Evolutionary conservation across 2,113 vertebrate genomes (phyloP), one percentile per base, ranked within the genome.

Genomic region (Cryptomyrus ogoouensis): DNA sequence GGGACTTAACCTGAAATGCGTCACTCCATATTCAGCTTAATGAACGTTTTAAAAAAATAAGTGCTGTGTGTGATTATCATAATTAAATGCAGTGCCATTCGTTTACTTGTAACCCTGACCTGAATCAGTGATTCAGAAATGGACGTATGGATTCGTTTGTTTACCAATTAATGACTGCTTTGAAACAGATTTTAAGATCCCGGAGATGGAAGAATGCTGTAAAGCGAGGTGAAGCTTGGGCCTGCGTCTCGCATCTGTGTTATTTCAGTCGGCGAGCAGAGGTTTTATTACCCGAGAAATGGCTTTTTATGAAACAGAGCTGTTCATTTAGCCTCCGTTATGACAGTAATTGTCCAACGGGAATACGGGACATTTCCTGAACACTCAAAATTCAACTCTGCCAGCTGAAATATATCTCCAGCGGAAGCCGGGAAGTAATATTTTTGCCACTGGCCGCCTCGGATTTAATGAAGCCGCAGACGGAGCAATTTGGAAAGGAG

Each of bases 341-440:
- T 80, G 66, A 52, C 66, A 39, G 88, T 89, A 80, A 89, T 89
- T 89, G 58, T 89, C 88, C 31, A 5, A 47, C 42, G 58, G 88
- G 58, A 70, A 77, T 62, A 88, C 31, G 21, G 87, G 87, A 42
- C 27, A 31, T 87, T 88, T 88, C 52, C 86, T 56, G 31, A 35
- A 42, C 35, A 62, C 24, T 88, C 53, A 27, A 39, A 49, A 87
- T 87, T 87, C 53, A 87, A 88, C 35, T 88, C 31, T 19, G 53
- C 31, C 27, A 12, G 53, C 7, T 62, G 53, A 88, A 42, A 39
- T 44, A 5, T 42, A 56, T 62, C 87, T 88, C 24, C 84, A 87
- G 46, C 12, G 47, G 46, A 52, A 47, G 46, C 83, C 46, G n/a
- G 49, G 24, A 49, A 31, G 47, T 52, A 87, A 87, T 87, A 53